Base-by-base conservation (phyloP, 2,797 vertebrate species). In the Dallia pectoralis region DNA sequence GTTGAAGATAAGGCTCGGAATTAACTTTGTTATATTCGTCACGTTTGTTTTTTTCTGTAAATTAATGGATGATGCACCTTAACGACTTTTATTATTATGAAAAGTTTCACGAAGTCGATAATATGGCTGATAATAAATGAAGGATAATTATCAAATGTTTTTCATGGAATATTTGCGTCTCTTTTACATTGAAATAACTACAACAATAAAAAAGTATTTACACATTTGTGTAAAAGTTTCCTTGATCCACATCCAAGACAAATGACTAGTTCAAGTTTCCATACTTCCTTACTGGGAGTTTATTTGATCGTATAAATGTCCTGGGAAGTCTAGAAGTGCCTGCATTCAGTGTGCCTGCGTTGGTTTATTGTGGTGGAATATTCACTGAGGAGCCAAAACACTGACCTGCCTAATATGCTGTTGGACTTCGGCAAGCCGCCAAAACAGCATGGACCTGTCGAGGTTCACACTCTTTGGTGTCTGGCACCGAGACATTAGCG, bases 21-120 rank as follows among this genome's bases (percentile, higher is more conserved):
- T 68, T 22, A 27, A 25, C 53, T 25, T 59, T 25, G 25, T 59
- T 59, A 22, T 59, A 25, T 59, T 59, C 22, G 8, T 47, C 22
- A 2, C 22, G 48, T 18, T 44, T 70, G 69, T 77, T 72, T 83
- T 77, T 72, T 83, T 67, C 36, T 22, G 64, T 67, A 76, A 62
- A 81, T 66, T 47, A 61, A 56, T 69, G 0, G 8, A 14, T 49
- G 67, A 27, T 62, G 47, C 12, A 36, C 29, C 15, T 0, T 30
- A 32, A 29, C 30, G 7, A 63, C 22, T 0, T 30, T 51, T 61
- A 69, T 32, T 71, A 74, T 70, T n/a, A 25, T 0, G 1, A 64
- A 64, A 32, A 59, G 16, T 51, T 19, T 25, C 3, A 25, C 25
- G 53, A 59, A 12, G 40, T 44, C 14, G 40, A 44, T 44, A 44